Percentiles rank a stretch among this genome's conserved stretches.
Conservation (phyloP, 2,888 invertebrate species). For the Apotomis turbidana region DNA sequence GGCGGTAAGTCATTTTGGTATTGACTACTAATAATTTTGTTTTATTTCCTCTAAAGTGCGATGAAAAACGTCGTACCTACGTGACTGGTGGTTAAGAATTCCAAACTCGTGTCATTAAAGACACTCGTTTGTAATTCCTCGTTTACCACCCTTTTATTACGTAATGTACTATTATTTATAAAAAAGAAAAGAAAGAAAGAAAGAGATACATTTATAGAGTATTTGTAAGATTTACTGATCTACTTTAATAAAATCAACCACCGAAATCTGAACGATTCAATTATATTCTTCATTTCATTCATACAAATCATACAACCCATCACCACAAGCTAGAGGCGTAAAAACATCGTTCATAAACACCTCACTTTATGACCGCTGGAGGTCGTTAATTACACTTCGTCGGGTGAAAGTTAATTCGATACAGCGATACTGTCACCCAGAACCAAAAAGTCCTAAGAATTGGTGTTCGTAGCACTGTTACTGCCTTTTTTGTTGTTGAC, state of each 20-base stretch:
- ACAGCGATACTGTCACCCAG: slow-evolving; percentile 22
- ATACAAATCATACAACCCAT: background rate
- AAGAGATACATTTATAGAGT: too few relatives aligned
- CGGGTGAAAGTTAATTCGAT: slow-evolving; percentile 43
- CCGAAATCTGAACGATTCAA: slow-evolving; percentile 10
- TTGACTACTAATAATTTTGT: too few relatives aligned
- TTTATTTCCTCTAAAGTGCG: too few relatives aligned
- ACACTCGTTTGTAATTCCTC: too few relatives aligned
- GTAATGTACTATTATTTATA: too few relatives aligned
- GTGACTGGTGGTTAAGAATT: too few relatives aligned
- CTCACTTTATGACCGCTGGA: slow-evolving; percentile 34
- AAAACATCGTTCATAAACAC: slow-evolving; percentile 40
- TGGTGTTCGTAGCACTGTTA: background rate
- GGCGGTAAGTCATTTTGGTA: too few relatives aligned
- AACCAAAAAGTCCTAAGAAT: slow-evolving; percentile 7
- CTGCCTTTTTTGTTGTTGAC: background rate
- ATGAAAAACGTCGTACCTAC: too few relatives aligned
- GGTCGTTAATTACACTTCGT: slow-evolving; percentile 41
- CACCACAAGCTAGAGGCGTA: slow-evolving; percentile 35
- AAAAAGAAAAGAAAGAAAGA: too few relatives aligned
- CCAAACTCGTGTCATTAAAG: too few relatives aligned
- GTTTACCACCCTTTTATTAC: too few relatives aligned
- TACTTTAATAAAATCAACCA: background rate
- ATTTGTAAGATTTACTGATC: too few relatives aligned
- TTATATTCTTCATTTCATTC: slow-evolving; percentile 26